Evolutionary conservation across 2,888 invertebrate genomes (phyloP).

Genomic region (Cephalotes varians): DNA sequence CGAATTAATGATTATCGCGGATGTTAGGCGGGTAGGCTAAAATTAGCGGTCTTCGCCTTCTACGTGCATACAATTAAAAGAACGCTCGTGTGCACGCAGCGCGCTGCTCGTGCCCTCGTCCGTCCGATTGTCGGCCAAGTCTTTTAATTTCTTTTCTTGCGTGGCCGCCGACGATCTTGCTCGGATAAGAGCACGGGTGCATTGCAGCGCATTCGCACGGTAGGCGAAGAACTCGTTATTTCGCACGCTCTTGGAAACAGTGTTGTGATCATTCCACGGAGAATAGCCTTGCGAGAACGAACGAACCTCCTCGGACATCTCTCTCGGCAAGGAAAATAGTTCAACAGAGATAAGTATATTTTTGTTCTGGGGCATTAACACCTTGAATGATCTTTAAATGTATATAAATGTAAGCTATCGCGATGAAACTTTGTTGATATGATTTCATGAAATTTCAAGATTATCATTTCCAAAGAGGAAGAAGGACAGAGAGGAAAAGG

Average conservation of each 20-base stretch:
- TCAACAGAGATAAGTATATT: not conserved
- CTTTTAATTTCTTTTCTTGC: constrained; percentile 64
- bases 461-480: not conserved
- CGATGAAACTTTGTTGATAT: not conserved
- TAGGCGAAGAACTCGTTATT: constrained; percentile 70
- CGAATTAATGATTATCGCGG: constrained; percentile 51
- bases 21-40: constrained; percentile 34
- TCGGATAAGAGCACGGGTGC: constrained; percentile 67
- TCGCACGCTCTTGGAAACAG: constrained; percentile 76
- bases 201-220: constrained; percentile 75
- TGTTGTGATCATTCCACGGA: constrained; percentile 68
- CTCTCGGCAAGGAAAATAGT: constrained; percentile 31
- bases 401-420: not conserved
- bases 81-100: constrained; percentile 44
- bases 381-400: not conserved
- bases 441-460: not conserved
- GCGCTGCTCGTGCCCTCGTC: constrained; percentile 26
- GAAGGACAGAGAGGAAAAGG: not conserved
- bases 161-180: constrained; percentile 70
- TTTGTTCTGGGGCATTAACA: not conserved
- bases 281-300: constrained; percentile 48
- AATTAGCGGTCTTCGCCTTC: constrained; percentile 41
- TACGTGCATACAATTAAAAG: constrained; percentile 54
- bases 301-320: constrained; percentile 37
- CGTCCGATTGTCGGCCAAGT: constrained; percentile 67